Base-by-base conservation (phyloP, 2,113 vertebrate species). In the Leptobrachium ailaonicum region DNA sequence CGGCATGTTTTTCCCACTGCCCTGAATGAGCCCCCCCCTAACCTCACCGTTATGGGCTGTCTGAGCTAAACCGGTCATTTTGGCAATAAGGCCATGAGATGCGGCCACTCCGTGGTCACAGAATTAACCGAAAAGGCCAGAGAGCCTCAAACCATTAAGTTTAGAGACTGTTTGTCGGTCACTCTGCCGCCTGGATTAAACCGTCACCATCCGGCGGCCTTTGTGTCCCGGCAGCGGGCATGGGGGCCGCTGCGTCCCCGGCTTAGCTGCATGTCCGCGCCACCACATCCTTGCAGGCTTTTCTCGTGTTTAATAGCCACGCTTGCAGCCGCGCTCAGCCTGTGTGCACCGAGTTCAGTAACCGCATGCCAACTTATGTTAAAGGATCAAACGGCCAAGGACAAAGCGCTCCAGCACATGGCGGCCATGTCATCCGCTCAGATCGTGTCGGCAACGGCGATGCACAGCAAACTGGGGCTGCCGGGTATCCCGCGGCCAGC, bases 331-430 rank as follows among this genome's bases (percentile, higher is more conserved):
- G 88, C 87, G 88, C 82, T 89, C 86, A 84, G 82, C 86, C 85
- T 72, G 50, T 84, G 82, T 82, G 86, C 89, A 79, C 81, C 66
- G 86, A 79, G 82, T 73, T 84, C 90, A 88, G 90, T 96, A 92
- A 93, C 89, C 90, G 89, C 92, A 40, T 93, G 87, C 97, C 90
- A 80, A 92, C 89, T 96, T 91, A 83, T 94, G 83, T 95, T 96
- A 90, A 97, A 99, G 98, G 98, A 99, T 96, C 98, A 99, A 91
- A 97, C 97, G 64, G 96, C 98, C 86, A 99, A 99, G 95, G 98
- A 99, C 92, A 99, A 99, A 95, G 98, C 98, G 88, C 94, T 99
- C 87, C 98, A 99, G 92, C 98, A 98, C 92, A 99, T 99, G 97
- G 97, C 98, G 83, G 96, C 97, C 91, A 99, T 99, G 98, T 99